These are phyloP conservation scores for Pararge aegeria DNA, from an alignment of 1,140 invertebrate species.

Conservation along the genomic window DNA sequence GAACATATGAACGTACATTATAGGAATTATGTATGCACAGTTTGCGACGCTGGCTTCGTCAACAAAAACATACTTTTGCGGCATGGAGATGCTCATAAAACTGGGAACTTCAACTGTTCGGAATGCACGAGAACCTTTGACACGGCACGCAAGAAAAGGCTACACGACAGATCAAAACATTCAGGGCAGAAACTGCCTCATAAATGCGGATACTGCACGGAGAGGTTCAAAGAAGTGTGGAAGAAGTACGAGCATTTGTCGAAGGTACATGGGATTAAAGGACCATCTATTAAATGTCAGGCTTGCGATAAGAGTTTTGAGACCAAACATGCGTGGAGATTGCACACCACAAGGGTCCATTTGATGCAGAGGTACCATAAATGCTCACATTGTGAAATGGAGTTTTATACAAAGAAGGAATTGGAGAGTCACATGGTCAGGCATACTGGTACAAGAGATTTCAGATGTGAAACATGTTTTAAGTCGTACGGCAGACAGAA, in stretches of 20 bases:
- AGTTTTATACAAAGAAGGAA: conserved; percentile 51
- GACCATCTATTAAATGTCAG: conserved; percentile 48
- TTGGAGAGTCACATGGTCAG: conserved; percentile 76
- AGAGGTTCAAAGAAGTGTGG: conserved; percentile 48
- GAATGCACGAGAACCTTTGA: conserved; percentile 37
- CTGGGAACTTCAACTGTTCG: conserved; percentile 32
- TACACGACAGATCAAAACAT: conserved; percentile 37
- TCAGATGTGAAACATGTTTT: conserved; percentile 77
- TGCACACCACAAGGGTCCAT: conserved; percentile 59
- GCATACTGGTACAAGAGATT: conserved; percentile 78
- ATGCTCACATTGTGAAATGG: conserved; percentile 62
- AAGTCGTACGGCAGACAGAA: conserved; percentile 60
- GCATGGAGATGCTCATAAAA: conserved; percentile 44
- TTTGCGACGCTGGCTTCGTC: conserved; percentile 53
- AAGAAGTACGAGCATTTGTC: conserved; percentile 46
- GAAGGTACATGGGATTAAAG: conserved; percentile 51
- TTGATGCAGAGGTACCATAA: conserved; percentile 53
- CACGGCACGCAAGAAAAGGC: conserved; percentile 36
- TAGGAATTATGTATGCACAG: conserved; percentile 45
- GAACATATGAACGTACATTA: conserved; percentile 53
- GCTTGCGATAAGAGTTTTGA: conserved; percentile 59
- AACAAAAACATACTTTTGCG: conserved; percentile 50
- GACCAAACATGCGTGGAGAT: conserved; percentile 39
- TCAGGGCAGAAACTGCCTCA: conserved; percentile 32
- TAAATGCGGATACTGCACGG: conserved; percentile 44